Base-by-base conservation (phyloP, 1,140 invertebrate species). In the Macrotrachela quadricornifera region DNA sequence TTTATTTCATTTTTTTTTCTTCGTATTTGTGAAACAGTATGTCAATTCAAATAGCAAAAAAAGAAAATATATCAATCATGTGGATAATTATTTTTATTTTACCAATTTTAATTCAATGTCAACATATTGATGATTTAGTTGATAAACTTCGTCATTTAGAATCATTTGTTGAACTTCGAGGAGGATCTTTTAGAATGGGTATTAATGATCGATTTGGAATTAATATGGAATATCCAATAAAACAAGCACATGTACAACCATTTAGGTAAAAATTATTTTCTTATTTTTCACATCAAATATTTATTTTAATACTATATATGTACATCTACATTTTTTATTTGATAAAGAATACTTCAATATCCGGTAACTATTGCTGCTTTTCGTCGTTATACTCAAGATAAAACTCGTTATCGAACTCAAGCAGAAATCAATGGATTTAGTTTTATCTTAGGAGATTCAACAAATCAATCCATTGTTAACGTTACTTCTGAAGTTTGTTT, bases 181-280 rank as follows among this genome's bases (percentile, higher is more conserved):
- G 12, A 54, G 60, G 30, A 46, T 49, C 38, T 59, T 65, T 62
- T 55, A 57, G 44, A 30, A 65, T 63, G 57, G 65, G 65, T 12
- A 58, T 61, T 17, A 66, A 63, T 54, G 62, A 65, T 55, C 47
- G 51, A 1, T 62, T 61, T 38, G 45, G 49, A 44, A 11, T 38
- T 30, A 43, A 46, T 45, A 64, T 64, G n/a, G 67, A 69, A 58
- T 63, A 62, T 49, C 67, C 67, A 4, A 18, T 59, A 15, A 51
- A 57, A 12, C 36, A 58, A 12, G 57, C 59, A 0, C 44, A 57
- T 36, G 61, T 65, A 0, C 58, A 59, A 38, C 54, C 62, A 39
- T 67, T 64, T 46, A 61, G 60, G 37, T 59, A 66, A n/a, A 64
- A 68, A 47, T 17, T 18, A 45, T 13, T 1, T 46, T 16, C 10